A percentile compares a stretch with the other conserved stretches of the same genome.
These are phyloP conservation scores for Bombus polaris DNA, from an alignment of 1,140 invertebrate species.

Conservation along the genomic window DNA sequence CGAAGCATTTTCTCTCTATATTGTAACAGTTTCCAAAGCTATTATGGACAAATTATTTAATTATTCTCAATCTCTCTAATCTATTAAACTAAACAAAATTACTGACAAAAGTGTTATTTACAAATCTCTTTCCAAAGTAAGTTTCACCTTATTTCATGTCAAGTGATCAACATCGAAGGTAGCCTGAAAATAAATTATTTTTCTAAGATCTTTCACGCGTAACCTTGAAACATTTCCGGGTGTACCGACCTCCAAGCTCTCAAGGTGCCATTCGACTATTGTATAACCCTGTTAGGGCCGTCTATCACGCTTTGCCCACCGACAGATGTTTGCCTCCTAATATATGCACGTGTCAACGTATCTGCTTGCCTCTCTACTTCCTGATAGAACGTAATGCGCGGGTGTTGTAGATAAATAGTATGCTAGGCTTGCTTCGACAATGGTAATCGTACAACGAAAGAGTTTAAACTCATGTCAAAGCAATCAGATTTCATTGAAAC, in stretches of 20 bases:
- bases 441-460: constrained; percentile 50
- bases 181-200: constrained; percentile 55
- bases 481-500: background rate
- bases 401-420: constrained; percentile 51
- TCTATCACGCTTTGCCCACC: constrained; percentile 64
- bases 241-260: constrained; percentile 47
- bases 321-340: constrained; percentile 77
- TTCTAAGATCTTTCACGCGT: constrained; percentile 36
- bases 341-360: constrained; percentile 78
- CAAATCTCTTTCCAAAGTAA: background rate
- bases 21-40: background rate
- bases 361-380: constrained; percentile 68
- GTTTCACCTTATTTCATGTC: background rate
- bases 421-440: constrained; percentile 39
- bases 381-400: constrained; percentile 55
- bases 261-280: constrained; percentile 65
- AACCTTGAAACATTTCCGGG: constrained; percentile 49
- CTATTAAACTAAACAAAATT: background rate
- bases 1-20: background rate
- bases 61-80: background rate
- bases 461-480: background rate
- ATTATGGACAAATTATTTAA: background rate
- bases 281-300: constrained; percentile 67
- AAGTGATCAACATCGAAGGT: background rate
- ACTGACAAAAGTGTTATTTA: background rate